Conservation (phyloP, 2,797 vertebrate genomes). For the Phalloptychus januarius region DNA sequence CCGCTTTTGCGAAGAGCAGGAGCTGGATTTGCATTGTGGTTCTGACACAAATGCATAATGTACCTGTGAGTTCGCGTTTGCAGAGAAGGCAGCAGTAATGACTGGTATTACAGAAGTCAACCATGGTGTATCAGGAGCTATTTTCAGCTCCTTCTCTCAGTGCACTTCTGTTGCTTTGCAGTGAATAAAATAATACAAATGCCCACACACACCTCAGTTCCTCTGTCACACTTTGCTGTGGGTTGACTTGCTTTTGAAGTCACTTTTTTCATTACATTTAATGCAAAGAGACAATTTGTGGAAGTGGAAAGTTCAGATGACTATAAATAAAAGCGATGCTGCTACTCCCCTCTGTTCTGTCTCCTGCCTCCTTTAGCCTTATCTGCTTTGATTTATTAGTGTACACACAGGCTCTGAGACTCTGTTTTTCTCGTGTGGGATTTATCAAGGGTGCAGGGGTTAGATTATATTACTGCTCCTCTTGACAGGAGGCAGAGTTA, state of each 20-base stretch:
- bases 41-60: constrained; percentile 50
- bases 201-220: constrained; percentile 28
- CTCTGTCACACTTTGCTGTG: constrained; percentile 27
- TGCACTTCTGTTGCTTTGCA: constrained; percentile 38
- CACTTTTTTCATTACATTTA: constrained; percentile 28
- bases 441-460: constrained; percentile 14
- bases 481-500: constrained; percentile 35
- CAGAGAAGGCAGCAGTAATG: constrained; percentile 32
- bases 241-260: constrained; percentile 26
- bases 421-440: constrained; percentile 13
- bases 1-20: constrained; percentile 42
- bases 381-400: constrained; percentile 30
- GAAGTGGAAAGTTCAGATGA: constrained; percentile 36
- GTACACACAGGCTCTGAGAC: constrained; percentile 22
- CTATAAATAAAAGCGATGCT: constrained; percentile 48
- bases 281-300: constrained; percentile 15
- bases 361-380: constrained; percentile 16
- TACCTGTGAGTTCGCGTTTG: constrained; percentile 35
- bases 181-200: constrained; percentile 31
- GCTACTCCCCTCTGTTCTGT: constrained; percentile 32
- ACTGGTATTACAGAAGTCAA: constrained; percentile 50
- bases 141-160: constrained; percentile 58
- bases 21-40: constrained; percentile 42
- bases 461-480: constrained; percentile 19
- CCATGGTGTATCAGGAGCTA: constrained; percentile 63